Conservation (phyloP, 1,140 invertebrate genomes). For the Drosophila pruinosa region DNA sequence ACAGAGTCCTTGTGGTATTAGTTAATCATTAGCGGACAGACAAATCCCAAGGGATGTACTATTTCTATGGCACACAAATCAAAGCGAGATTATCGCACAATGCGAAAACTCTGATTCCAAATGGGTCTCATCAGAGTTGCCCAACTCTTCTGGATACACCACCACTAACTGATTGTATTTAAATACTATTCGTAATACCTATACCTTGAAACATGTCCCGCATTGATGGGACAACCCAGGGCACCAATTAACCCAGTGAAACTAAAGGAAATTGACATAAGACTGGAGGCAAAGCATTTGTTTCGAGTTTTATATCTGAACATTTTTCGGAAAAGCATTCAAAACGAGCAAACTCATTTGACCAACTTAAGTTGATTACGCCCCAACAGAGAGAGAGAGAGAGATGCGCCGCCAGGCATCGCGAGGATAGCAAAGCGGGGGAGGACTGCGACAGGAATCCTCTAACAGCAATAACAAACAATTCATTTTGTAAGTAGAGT, state of each 20-base stretch:
- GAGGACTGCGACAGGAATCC: conserved; percentile 14
- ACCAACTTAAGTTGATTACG: conserved; percentile 79
- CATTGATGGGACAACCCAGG: not conserved
- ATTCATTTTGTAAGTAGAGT: conserved; percentile 67
- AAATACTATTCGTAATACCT: not conserved
- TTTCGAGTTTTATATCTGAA: conserved; percentile 36
- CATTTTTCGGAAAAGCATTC: conserved; percentile 51
- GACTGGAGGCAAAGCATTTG: conserved; percentile 42
- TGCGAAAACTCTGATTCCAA: not conserved
- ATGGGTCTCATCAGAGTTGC: not conserved
- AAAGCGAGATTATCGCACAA: conserved; percentile 14
- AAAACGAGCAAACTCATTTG: conserved; percentile 72
- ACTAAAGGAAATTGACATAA: not conserved
- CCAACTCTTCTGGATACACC: too few species aligned
- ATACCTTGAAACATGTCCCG: not conserved
- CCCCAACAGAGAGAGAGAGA: not conserved
- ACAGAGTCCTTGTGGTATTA: conserved; percentile 6
- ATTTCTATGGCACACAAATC: conserved; percentile 31
- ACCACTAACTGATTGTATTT: too few species aligned
- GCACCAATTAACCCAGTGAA: conserved; percentile 23
- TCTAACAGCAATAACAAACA: conserved; percentile 69
- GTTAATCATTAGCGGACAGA: conserved; percentile 24
- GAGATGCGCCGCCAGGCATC: conserved; percentile 16
- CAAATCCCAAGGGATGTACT: conserved; percentile 21
- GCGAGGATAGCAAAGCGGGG: not conserved